A percentile compares a stretch with the other conserved stretches of the same genome.
These are phyloP conservation scores for Dicyrtomina minuta DNA, from an alignment of 2,888 invertebrate species.

Conservation along the genomic window DNA sequence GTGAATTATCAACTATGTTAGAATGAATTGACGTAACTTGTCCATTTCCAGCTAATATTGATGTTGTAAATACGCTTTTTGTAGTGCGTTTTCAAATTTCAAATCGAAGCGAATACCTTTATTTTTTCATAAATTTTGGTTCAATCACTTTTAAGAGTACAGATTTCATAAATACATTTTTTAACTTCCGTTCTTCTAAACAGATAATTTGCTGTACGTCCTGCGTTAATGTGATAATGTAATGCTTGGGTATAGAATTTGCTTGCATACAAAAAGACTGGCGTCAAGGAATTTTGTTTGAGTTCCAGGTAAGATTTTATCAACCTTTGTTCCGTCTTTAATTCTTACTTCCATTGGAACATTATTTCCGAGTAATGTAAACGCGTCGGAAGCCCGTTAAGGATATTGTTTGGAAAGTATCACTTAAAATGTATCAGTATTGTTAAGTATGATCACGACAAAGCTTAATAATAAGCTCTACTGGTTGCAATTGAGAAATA, in stretches of 20 bases:
- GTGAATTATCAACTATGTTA: too few species aligned
- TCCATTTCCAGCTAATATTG: too few species aligned
- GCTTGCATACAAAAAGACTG: slow-evolving; percentile 47
- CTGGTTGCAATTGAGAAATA: not conserved
- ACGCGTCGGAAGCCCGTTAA: too few species aligned
- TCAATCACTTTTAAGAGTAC: not conserved
- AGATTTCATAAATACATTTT: too few species aligned
- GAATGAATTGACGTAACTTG: too few species aligned
- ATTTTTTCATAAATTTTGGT: slow-evolving; percentile 24
- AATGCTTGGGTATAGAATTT: slow-evolving; percentile 41
- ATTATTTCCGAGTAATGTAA: not conserved
- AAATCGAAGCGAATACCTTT: slow-evolving; percentile 22
- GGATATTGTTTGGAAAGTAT: too few species aligned
- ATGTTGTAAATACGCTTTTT: not conserved
- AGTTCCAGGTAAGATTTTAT: not conserved
- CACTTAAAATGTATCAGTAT: not conserved
- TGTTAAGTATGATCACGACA: not conserved
- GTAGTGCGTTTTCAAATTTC: slow-evolving; percentile 17
- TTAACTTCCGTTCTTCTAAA: slow-evolving; percentile 24
- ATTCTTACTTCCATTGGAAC: not conserved
- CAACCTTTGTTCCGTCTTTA: too few species aligned
- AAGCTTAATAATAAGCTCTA: slow-evolving; percentile 22
- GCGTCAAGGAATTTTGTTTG: slow-evolving; percentile 44
- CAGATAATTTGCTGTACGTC: slow-evolving; percentile 27
- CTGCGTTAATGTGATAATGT: slow-evolving; percentile 42